These are phyloP conservation scores for Kryptolebias ocellatus DNA, from an alignment of 2,797 vertebrate species.

Conservation along the genomic window DNA sequence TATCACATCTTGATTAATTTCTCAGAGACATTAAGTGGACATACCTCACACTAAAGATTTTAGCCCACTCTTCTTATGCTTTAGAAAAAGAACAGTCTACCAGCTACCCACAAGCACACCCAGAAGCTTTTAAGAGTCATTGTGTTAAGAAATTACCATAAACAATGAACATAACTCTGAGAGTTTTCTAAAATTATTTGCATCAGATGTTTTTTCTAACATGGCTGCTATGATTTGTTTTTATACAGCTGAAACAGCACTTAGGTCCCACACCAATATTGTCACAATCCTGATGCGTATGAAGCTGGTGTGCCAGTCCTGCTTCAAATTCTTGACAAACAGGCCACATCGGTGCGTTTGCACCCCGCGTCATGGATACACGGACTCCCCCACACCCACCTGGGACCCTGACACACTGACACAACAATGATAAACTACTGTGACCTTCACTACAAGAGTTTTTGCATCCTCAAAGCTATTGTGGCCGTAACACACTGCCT, in stretches of 20 bases:
- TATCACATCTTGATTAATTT: conserved; percentile 4
- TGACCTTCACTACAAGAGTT: too few relatives aligned
- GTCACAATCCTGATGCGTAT: too few relatives aligned
- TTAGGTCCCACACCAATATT: background rate
- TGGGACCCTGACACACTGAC: too few relatives aligned
- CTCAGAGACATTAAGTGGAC: background rate
- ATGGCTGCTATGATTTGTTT: background rate
- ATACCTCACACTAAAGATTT: conserved; percentile 1
- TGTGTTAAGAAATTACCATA: background rate
- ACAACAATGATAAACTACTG: too few relatives aligned
- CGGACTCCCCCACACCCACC: too few relatives aligned
- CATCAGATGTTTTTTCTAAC: background rate
- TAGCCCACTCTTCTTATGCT: background rate
- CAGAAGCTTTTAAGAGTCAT: background rate
- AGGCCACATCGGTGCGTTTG: too few relatives aligned
- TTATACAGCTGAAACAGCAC: background rate
- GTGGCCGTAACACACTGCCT: too few relatives aligned
- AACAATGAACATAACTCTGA: background rate
- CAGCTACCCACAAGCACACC: background rate
- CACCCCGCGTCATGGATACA: too few relatives aligned
- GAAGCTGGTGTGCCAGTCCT: too few relatives aligned
- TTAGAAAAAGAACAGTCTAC: background rate
- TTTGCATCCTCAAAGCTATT: too few relatives aligned
- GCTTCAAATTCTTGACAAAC: too few relatives aligned
- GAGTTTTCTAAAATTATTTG: too few relatives aligned